Base-by-base conservation (phyloP, 2,888 invertebrate genomes). In the Drosophila buzzatii region DNA sequence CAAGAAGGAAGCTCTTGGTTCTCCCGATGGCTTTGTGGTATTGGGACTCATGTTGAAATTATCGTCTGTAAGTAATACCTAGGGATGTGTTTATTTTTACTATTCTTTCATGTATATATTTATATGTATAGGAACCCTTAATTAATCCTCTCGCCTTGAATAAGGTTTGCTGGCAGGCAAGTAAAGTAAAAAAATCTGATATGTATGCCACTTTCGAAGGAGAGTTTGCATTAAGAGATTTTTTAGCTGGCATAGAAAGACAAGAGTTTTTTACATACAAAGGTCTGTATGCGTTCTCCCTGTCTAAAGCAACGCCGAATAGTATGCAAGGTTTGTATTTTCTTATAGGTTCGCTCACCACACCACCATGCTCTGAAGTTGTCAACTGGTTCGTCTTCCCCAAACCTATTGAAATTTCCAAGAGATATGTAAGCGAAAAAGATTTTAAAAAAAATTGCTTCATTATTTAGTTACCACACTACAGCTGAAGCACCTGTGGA, bases 371-470 rank as follows among this genome's bases (percentile, higher is more conserved):
- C n/a, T 18, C 64, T 3, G 85, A 85, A 45, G 57, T 31, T 31
- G 85, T 75, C 0, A 63, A 71, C 16, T 85, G 90, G 90, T 81
- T 89, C 51, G 79, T 85, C 10, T 89, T 85, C 16, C 51, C 72
- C 2, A 73, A 65, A 1, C 70, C 86, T 2, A 23, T 90, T 18
- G 77, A 83, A 53, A 59, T 85, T 10, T 49, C 79, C 9, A 47
- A 42, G 31, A 39, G 70, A 51, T 9, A 42, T 47, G 84, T 90
- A 56, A 69, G 83, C 12, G 12, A 1, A 1, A 33, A 12, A 31
- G 9, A 10, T 14, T 12, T 4, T 1, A 16, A 20, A 3, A 23
- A 37, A 0, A 18, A 33, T 14, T 12, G 16, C 1, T 1, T 9
- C 2, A 39, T 8, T 14, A 18, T 27, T 31, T 51, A n/a, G 1